phyloP scores from a whole-genome alignment of 1,140 invertebrate species.

The Sogatella furcifera region DNA sequence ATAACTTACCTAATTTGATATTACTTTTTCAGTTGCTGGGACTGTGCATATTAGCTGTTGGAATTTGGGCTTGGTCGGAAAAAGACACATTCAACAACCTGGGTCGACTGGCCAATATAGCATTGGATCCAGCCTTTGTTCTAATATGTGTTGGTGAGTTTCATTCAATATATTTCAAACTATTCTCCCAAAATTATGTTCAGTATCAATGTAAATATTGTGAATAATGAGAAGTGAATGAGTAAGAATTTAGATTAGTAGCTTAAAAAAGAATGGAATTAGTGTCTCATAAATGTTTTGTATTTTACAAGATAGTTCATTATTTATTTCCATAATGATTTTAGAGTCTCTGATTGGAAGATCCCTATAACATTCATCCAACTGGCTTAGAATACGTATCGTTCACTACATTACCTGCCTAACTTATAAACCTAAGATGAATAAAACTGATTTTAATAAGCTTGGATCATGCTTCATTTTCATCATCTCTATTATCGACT shows the following conservation, averaged over 20 bases:
- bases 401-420: background rate
- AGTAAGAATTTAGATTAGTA: too few relatives aligned
- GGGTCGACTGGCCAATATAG: slow-evolving; percentile 73
- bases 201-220: too few relatives aligned
- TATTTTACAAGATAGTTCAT: background rate
- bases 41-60: slow-evolving; percentile 72
- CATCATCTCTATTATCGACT: too few relatives aligned
- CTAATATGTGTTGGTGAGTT: slow-evolving; percentile 79
- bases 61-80: slow-evolving; percentile 94
- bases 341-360: background rate
- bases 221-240: too few relatives aligned
- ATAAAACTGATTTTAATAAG: too few relatives aligned
- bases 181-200: too few relatives aligned
- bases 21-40: slow-evolving; percentile 63
- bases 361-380: background rate
- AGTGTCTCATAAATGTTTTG: too few relatives aligned
- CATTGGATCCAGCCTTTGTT: slow-evolving; percentile 91
- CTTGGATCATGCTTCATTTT: too few relatives aligned
- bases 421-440: background rate
- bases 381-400: background rate
- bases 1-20: too few relatives aligned
- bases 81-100: slow-evolving; percentile 94
- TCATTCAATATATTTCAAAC: too few relatives aligned
- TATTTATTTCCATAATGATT: background rate
- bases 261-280: too few relatives aligned